phyloP scores from a whole-genome alignment of 2,113 vertebrate species.

The Anhinga rufa region DNA sequence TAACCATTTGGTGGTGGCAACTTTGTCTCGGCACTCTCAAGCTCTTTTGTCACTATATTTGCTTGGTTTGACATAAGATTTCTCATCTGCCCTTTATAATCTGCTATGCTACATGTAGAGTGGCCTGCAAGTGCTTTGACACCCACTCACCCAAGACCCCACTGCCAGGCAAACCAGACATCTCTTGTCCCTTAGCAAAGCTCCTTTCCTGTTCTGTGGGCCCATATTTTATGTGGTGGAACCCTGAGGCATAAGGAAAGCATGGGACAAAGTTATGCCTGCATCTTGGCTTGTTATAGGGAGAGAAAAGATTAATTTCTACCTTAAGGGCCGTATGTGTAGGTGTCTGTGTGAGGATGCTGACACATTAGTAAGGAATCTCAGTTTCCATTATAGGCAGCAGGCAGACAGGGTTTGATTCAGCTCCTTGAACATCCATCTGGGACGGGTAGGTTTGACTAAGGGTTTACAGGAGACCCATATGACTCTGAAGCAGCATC shows the following conservation, averaged over 20 bases:
- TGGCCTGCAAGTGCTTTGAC: background rate
- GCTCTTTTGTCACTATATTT: background rate
- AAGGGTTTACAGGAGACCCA: background rate
- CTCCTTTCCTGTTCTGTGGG: background rate
- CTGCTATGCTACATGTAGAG: background rate
- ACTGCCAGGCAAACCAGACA: background rate
- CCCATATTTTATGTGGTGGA: background rate
- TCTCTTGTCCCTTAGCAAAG: background rate
- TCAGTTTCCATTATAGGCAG: background rate
- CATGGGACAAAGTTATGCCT: background rate
- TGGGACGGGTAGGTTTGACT: background rate
- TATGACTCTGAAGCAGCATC: background rate
- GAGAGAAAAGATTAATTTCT: background rate
- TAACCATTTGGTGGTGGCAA: background rate
- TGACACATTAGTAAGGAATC: background rate
- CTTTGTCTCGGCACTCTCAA: rapidly evolving
- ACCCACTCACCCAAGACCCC: no score
- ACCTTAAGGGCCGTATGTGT: rapidly evolving
- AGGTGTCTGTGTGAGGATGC: background rate
- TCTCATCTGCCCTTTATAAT: background rate
- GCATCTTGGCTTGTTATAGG: background rate
- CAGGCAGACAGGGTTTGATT: background rate
- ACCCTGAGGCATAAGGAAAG: background rate
- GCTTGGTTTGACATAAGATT: background rate
- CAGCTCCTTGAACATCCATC: background rate